Evolutionary conservation across 1,140 invertebrate species (phyloP).

Genomic region (Tachypleus tridentatus): DNA sequence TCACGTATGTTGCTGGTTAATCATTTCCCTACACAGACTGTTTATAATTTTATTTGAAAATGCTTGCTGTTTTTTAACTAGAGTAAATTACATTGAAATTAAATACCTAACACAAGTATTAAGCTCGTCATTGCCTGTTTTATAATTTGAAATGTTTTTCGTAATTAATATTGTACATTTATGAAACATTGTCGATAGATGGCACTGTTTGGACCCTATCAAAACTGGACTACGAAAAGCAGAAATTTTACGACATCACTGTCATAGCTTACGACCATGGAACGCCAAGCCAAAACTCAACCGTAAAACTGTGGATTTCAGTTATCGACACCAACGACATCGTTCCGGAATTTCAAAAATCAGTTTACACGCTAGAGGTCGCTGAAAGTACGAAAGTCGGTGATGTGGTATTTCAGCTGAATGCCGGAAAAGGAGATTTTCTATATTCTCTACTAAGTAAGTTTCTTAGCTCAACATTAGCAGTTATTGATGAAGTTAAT

Average conservation of each 20-base stretch:
- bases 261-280: conserved; percentile 71
- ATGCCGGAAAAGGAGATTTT: conserved; percentile 29
- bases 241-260: conserved; percentile 54
- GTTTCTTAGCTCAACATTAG: not conserved
- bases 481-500: too few relatives aligned
- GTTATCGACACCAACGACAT: conserved; percentile 30
- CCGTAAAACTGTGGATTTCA: conserved; percentile 47
- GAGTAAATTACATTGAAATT: too few relatives aligned
- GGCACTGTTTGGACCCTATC: conserved; percentile 60
- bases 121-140: too few relatives aligned
- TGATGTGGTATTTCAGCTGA: conserved; percentile 24
- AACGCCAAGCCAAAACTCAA: conserved; percentile 60
- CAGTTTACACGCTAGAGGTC: conserved; percentile 28
- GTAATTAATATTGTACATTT: too few relatives aligned
- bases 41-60: too few relatives aligned
- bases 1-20: too few relatives aligned
- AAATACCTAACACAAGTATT: too few relatives aligned
- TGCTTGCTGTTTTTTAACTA: too few relatives aligned
- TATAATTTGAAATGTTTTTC: too few relatives aligned
- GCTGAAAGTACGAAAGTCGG: conserved; percentile 29
- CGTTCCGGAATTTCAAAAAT: conserved; percentile 26
- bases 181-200: conserved; percentile 33
- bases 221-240: conserved; percentile 55
- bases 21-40: too few relatives aligned
- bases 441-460: conserved; percentile 23